Percentiles rank a stretch among this genome's conserved stretches.
phyloP scores from a whole-genome alignment of 2,797 vertebrate species.

The Triplophysa yarkandensis region DNA sequence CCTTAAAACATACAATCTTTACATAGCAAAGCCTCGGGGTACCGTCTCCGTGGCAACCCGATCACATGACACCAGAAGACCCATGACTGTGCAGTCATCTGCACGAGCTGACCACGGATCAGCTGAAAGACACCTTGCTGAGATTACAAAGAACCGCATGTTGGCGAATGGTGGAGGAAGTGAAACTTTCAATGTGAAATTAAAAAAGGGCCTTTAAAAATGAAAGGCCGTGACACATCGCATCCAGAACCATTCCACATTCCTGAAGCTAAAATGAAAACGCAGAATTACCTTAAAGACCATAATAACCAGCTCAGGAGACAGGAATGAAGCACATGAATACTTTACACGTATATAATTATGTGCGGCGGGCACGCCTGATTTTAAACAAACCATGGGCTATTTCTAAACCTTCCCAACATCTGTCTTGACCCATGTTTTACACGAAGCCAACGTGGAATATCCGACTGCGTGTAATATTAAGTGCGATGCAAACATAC shows the following conservation, averaged over 20 bases:
- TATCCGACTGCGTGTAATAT: not conserved
- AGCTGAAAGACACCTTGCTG: conserved; percentile 46
- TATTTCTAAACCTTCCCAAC: conserved; percentile 13
- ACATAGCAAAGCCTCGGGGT: conserved; percentile 22
- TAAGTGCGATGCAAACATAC: not conserved
- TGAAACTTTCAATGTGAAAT: conserved; percentile 26
- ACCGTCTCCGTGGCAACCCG: conserved; percentile 14
- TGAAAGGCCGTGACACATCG: not conserved
- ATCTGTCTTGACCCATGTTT: conserved; percentile 2
- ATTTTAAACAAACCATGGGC: conserved; percentile 6
- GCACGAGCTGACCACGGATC: conserved; percentile 22
- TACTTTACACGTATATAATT: conserved; percentile 19
- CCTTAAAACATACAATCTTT: conserved; percentile 19
- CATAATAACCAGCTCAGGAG: not conserved
- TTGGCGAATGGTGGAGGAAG: conserved; percentile 28
- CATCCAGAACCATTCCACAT: conserved; percentile 2
- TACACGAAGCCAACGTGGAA: not conserved
- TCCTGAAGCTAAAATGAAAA: not conserved
- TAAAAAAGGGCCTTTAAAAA: not conserved
- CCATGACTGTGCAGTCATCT: conserved; percentile 13
- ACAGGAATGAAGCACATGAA: not conserved
- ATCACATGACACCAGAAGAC: conserved; percentile 21
- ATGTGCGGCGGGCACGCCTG: conserved; percentile 8
- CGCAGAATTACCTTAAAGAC: not conserved
- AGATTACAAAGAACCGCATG: not conserved